Evolutionary conservation across 2,113 vertebrate species (phyloP), one percentile per base, ranked within the genome.

Genomic region (Miniopterus natalensis): DNA sequence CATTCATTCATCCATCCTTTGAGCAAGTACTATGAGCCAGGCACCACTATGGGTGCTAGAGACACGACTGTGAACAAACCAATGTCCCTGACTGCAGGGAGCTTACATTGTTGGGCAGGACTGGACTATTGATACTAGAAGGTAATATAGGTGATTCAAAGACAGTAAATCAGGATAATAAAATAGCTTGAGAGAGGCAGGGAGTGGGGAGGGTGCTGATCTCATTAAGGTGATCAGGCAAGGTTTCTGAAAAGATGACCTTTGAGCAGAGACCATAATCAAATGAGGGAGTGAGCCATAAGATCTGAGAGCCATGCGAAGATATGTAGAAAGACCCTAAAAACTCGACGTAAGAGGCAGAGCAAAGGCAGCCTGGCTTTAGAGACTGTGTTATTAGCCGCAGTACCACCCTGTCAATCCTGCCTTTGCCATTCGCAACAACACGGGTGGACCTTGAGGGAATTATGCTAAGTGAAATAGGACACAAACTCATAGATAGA

Each of bases 161-260:
- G 88, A 61, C 7, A 20, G 7, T 17, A 8, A 47, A 23, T 3
- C 4, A 51, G 70, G 31, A 4, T 11, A 3, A 31, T 21, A 70
- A 40, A 65, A 21, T 23, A 53, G 63, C 17, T 1, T 14, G 14
- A 18, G 12, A 71, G 3, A 18, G 6, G 0, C 0, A 0, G n/a
- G 18, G 31, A 36, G 5, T 1, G 2, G 0, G 9, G 59, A 12
- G 21, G 3, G 13, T 13, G 15, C 8, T 29, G 18, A 11, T 74
- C 29, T 23, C 14, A 20, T 68, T 8, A 49, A 74, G 13, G 15
- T 47, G 6, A 15, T 40, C 25, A 49, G 31, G 55, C 53, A 25
- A 84, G 8, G 20, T 59, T 31, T 57, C 55, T 66, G 71, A 45
- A 29, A 53, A 66, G 27, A 40, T 55, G 29, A 47, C 20, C 25